Evolutionary conservation across 2,888 invertebrate species (phyloP).

Genomic region (Thymelicus acteon): DNA sequence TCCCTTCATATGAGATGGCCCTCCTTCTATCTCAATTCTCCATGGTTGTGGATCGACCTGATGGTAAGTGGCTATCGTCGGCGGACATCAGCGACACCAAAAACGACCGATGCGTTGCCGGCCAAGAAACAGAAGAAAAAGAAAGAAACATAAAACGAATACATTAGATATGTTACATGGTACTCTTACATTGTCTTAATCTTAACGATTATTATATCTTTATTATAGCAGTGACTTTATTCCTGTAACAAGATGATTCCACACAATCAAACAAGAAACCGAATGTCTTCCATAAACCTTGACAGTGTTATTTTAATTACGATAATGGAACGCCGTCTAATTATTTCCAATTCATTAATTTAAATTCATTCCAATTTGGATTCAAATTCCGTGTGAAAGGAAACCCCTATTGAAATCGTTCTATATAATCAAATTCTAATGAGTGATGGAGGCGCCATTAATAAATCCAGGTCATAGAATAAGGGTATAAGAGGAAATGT

Average conservation of each 20-base stretch:
- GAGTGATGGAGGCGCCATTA: not conserved
- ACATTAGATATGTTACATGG: no score
- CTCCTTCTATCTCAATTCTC: no score
- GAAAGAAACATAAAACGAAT: no score
- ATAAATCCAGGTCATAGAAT: not conserved
- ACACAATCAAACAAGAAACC: not conserved
- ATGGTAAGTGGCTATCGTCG: no score
- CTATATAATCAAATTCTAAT: constrained; percentile 1
- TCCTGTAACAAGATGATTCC: not conserved
- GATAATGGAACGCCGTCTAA: constrained; percentile 1
- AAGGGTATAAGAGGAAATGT: not conserved
- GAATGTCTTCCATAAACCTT: not conserved
- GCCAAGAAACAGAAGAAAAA: no score
- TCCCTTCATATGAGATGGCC: no score
- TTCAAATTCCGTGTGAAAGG: constrained; percentile 2
- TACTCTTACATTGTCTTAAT: no score
- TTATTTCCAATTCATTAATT: constrained; percentile 13
- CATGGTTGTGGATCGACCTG: no score
- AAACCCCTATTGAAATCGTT: constrained; percentile 1
- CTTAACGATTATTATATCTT: no score
- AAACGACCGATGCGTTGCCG: no score
- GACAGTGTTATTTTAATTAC: not conserved
- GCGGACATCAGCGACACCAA: no score
- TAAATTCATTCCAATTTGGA: not conserved
- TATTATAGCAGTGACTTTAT: no score